Evolutionary conservation across 2,888 invertebrate genomes (phyloP).

Genomic region (Drosophila niveifrons): DNA sequence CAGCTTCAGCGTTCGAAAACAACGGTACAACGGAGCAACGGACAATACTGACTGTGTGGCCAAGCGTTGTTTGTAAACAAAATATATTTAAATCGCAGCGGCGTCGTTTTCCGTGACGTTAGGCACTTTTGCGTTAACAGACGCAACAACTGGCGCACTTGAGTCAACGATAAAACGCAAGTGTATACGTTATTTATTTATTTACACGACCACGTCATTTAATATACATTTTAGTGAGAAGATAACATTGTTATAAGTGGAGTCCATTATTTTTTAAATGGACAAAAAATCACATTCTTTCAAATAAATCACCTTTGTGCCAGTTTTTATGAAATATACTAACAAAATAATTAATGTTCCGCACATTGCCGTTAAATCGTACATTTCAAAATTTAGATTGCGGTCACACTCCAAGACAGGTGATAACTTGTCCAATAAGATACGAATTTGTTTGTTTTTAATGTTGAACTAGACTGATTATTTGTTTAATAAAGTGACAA

Average conservation of each 20-base stretch:
- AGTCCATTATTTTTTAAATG: too few species aligned
- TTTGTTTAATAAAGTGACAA: slow-evolving; percentile 39
- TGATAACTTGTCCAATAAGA: slow-evolving; percentile 3
- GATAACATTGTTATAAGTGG: too few species aligned
- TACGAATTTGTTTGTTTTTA: background rate
- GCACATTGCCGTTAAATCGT: slow-evolving; percentile 21
- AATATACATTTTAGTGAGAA: too few species aligned
- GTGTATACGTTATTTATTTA: too few species aligned
- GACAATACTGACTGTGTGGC: slow-evolving; percentile 39
- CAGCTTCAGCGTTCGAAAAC: slow-evolving; percentile 24
- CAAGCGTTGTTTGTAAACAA: slow-evolving; percentile 8
- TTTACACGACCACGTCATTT: too few species aligned
- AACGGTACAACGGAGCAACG: slow-evolving; percentile 49
- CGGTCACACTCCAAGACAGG: slow-evolving; percentile 5
- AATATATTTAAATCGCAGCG: background rate
- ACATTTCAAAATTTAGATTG: slow-evolving; percentile 7
- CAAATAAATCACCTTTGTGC: too few species aligned
- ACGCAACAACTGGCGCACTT: background rate
- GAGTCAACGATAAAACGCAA: background rate
- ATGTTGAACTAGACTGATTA: slow-evolving; percentile 5
- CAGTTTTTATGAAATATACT: too few species aligned
- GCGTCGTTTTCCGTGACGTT: background rate
- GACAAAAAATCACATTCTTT: too few species aligned
- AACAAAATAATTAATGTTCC: too few species aligned
- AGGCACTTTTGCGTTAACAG: slow-evolving; percentile 29